Percentiles rank a stretch among this genome's conserved stretches.
Evolutionary conservation across 2,888 invertebrate species (phyloP).

Genomic region (Calliphora vomitoria): DNA sequence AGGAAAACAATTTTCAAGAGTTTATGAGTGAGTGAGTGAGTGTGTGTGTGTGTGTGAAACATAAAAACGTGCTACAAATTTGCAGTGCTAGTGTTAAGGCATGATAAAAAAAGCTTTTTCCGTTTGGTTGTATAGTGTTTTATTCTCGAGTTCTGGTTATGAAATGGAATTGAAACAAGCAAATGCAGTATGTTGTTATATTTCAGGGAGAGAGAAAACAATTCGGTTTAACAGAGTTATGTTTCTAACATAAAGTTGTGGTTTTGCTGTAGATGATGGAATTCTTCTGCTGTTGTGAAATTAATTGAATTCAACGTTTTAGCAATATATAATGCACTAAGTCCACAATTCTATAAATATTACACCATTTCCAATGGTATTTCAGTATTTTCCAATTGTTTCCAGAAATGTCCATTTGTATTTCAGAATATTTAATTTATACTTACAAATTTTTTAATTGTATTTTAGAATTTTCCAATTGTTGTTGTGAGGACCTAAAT

Average conservation of each 20-base stretch:
- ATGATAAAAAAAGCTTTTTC: conserved; percentile 66
- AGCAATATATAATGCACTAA: neutral
- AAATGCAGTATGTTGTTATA: conserved; percentile 19
- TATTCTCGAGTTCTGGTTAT: neutral
- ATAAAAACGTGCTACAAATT: conserved; percentile 69
- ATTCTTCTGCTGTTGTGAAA: conserved; percentile 22
- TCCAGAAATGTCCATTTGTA: no score
- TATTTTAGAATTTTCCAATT: no score
- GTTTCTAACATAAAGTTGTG: neutral
- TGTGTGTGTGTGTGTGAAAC: conserved; percentile 28
- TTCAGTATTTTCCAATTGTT: no score
- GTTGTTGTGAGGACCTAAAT: no score
- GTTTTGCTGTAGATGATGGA: neutral
- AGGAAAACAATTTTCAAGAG: conserved; percentile 35
- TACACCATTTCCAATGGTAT: no score
- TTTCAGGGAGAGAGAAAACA: neutral
- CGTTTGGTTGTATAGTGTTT: conserved; percentile 32
- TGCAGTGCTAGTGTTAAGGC: conserved; percentile 51
- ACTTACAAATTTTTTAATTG: no score
- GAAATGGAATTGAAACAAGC: conserved; percentile 44
- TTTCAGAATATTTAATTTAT: no score
- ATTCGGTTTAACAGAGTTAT: neutral
- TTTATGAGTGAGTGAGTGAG: neutral
- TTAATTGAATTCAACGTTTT: neutral
- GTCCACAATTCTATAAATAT: no score